A percentile compares a stretch with the other conserved stretches of the same genome.
Conservation (phyloP, 1,140 invertebrate species). For the Dryas iulia region DNA sequence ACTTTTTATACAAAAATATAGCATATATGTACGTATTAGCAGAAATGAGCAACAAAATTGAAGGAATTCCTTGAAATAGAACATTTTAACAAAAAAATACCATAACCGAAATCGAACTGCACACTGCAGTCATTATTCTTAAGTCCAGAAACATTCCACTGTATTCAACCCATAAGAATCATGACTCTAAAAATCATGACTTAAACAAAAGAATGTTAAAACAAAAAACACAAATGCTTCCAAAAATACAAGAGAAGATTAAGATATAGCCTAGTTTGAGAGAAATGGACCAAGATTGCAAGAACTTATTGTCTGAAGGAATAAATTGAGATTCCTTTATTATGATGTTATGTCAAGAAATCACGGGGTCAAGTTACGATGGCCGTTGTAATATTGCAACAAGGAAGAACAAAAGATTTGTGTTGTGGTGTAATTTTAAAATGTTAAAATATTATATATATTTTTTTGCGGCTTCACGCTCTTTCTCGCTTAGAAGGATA, state of each 20-base stretch:
- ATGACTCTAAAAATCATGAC: background rate
- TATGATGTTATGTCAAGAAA: slow-evolving; percentile 17
- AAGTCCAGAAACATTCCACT: background rate
- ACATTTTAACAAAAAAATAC: background rate
- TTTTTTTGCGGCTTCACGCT: background rate
- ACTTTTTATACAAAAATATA: no score
- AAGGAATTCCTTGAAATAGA: no score
- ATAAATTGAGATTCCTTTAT: slow-evolving; percentile 27
- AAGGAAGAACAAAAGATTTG: slow-evolving; percentile 32
- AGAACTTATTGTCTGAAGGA: slow-evolving; percentile 20
- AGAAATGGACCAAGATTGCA: slow-evolving; percentile 15
- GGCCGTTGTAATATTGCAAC: slow-evolving; percentile 32
- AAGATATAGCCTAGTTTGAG: slow-evolving; percentile 9
- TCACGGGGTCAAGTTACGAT: slow-evolving; percentile 21
- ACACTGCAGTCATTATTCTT: background rate
- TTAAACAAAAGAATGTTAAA: slow-evolving; percentile 4
- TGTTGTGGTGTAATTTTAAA: slow-evolving; percentile 3
- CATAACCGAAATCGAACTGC: background rate
- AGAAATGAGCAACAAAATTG: no score
- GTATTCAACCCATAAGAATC: no score
- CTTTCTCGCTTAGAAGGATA: no score
- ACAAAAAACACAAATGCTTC: slow-evolving; percentile 10
- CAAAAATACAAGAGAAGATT: slow-evolving; percentile 21
- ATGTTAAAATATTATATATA: background rate
- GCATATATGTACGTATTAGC: no score